Conservation (phyloP, 2,888 invertebrate genomes). For the Seira sanloemensis region DNA sequence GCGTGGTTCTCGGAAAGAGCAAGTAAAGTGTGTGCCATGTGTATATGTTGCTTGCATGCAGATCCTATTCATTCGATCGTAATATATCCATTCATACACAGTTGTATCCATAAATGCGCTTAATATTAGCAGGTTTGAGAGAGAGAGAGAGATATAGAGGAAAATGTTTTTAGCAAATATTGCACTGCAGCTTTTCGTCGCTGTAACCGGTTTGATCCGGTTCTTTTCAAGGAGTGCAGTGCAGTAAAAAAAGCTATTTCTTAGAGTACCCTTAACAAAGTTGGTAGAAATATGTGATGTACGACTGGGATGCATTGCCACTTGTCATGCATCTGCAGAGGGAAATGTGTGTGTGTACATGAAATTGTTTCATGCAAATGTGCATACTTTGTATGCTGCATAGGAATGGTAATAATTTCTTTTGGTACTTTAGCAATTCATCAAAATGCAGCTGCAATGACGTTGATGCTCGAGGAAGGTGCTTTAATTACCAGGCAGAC, state of each 20-base stretch:
- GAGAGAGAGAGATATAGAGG: too few relatives aligned
- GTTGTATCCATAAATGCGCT: too few relatives aligned
- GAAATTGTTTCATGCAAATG: background rate
- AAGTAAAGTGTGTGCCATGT: background rate
- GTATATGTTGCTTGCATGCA: background rate
- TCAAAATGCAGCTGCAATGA: background rate
- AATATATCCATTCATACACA: background rate
- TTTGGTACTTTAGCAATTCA: background rate
- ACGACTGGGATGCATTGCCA: background rate
- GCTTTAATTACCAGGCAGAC: background rate
- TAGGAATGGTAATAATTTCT: background rate
- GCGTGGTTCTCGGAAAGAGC: conserved; percentile 21
- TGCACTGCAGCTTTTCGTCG: background rate
- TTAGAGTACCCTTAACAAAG: background rate
- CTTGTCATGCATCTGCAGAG: background rate
- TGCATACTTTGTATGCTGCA: background rate
- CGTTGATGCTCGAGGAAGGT: background rate
- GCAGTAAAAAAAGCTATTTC: background rate
- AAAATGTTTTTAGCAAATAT: background rate
- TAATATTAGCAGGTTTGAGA: background rate
- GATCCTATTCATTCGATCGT: background rate
- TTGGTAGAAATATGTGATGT: background rate
- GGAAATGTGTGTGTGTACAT: background rate
- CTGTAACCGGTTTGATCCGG: background rate
- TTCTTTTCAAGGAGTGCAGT: background rate